Base-by-base conservation (phyloP, 2,888 invertebrate species). In the Esperia sulphurella region DNA sequence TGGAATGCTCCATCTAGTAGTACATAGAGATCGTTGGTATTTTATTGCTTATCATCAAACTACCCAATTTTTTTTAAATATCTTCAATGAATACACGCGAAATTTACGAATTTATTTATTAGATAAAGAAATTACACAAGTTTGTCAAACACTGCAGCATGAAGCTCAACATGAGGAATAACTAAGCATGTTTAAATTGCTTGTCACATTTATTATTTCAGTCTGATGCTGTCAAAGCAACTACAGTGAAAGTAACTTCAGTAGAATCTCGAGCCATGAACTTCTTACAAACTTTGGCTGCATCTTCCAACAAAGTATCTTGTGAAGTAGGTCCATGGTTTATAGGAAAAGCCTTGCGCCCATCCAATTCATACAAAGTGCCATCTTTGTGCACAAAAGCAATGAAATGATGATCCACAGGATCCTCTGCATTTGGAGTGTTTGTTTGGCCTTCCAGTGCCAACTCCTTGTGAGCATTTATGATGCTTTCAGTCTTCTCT, bases 371-470 rank as follows among this genome's bases (percentile, higher is more conserved):
- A 80, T 95, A 98, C 14, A 98, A 85, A 46, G 84, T 82, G 5
- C 95, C 96, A 80, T 96, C 93, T 59, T 93, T 94, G 56, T 96
- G 93, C 12, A 98, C 92, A 75, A 98, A 94, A 8, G 97, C 93
- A 37, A 98, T 94, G 75, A 98, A 98, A 79, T 98, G 98, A 71
- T 96, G 94, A 66, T 95, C 94, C 0, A 96, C 94, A 52, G 93
- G 92, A 49, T 95, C 94, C 58, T 96, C 94, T n/a, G 93, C 92
- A 75, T 92, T 83, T 37, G 95, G 93, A 40, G 94, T 94, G 89
- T 94, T 93, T 35, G 98, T 97, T 86, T 98, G 98, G 0, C 98
- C 98, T 79, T 98, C 97, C 68, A 92, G 92, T 0, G 98, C 97
- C 59, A 95, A 86, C 67, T 95, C 94, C 66, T 95, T 95, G 79